Conservation (phyloP, 2,797 vertebrate genomes). For the Pampus argenteus region DNA sequence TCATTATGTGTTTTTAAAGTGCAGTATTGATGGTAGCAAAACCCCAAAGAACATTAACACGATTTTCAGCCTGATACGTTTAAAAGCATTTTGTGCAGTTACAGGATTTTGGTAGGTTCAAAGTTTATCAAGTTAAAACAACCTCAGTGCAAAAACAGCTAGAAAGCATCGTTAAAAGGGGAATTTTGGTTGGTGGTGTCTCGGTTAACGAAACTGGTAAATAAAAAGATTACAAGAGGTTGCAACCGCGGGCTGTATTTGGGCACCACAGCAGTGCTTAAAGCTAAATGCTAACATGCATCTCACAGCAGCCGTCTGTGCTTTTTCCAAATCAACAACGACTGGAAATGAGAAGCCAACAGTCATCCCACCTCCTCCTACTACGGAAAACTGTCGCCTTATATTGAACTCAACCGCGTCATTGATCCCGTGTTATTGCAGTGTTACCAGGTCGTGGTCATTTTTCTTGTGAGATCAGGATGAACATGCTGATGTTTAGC, state of each 20-base stretch:
- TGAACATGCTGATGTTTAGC: too few species aligned
- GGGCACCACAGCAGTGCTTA: not conserved
- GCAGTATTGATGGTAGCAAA: conserved; percentile 4
- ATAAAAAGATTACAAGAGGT: not conserved
- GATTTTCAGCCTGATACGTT: not conserved
- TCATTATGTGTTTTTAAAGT: conserved; percentile 33
- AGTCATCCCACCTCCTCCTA: too few species aligned
- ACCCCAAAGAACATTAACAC: conserved; percentile 6
- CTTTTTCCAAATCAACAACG: too few species aligned
- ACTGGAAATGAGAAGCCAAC: too few species aligned
- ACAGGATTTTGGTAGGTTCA: not conserved
- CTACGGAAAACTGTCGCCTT: too few species aligned
- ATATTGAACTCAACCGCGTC: too few species aligned
- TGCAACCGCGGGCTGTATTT: too few species aligned
- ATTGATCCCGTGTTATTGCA: too few species aligned
- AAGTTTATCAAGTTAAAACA: not conserved
- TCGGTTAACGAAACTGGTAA: not conserved
- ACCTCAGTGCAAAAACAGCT: not conserved
- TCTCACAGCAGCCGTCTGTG: too few species aligned
- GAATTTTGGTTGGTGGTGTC: not conserved
- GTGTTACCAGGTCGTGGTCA: too few species aligned
- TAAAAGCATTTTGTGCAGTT: not conserved
- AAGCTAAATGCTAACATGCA: not conserved
- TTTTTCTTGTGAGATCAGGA: too few species aligned
- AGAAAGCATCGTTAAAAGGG: conserved; percentile 6